Percentiles rank a stretch among this genome's conserved stretches.
phyloP scores from a whole-genome alignment of 2,113 vertebrate species.

The Ammodramus savannarum region DNA sequence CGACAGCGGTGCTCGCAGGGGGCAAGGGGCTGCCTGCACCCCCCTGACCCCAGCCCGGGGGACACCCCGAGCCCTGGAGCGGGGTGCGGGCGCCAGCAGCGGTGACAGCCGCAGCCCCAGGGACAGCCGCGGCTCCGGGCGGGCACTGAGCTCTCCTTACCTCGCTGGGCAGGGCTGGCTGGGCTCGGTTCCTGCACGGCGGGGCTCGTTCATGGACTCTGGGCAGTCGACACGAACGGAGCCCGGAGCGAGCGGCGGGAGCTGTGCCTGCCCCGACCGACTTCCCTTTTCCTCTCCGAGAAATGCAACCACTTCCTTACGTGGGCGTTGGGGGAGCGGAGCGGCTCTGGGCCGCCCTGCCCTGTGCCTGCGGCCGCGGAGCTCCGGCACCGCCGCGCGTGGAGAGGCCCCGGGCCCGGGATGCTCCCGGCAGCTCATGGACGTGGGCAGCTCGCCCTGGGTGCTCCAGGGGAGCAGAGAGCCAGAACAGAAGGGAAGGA shows the following conservation, averaged over 20 bases:
- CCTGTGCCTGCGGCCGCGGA: background rate
- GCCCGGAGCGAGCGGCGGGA: slow-evolving; percentile 28
- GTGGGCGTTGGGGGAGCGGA: slow-evolving; percentile 69
- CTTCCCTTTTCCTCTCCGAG: slow-evolving; percentile 77
- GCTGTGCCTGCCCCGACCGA: slow-evolving; percentile 18
- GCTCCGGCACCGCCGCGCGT: background rate
- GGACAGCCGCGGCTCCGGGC: background rate
- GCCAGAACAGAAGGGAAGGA: background rate
- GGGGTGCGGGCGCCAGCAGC: background rate
- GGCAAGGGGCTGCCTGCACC: background rate
- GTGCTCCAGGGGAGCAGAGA: background rate
- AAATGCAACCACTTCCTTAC: slow-evolving; percentile 80
- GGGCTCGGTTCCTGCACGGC: background rate
- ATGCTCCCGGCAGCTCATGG: background rate
- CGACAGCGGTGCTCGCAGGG: accelerated
- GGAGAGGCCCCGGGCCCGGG: background rate
- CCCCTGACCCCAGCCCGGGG: background rate
- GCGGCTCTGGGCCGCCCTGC: slow-evolving; percentile 23
- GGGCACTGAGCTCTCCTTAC: background rate
- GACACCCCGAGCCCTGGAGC: background rate
- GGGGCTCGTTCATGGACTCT: slow-evolving; percentile 83
- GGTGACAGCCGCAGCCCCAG: background rate
- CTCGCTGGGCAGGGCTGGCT: background rate
- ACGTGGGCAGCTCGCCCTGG: background rate
- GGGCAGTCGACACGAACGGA: slow-evolving; percentile 87